Evolutionary conservation across 2,888 invertebrate genomes (phyloP), one percentile per base, ranked within the genome.

Genomic region (Ryuthela nishihirai): DNA sequence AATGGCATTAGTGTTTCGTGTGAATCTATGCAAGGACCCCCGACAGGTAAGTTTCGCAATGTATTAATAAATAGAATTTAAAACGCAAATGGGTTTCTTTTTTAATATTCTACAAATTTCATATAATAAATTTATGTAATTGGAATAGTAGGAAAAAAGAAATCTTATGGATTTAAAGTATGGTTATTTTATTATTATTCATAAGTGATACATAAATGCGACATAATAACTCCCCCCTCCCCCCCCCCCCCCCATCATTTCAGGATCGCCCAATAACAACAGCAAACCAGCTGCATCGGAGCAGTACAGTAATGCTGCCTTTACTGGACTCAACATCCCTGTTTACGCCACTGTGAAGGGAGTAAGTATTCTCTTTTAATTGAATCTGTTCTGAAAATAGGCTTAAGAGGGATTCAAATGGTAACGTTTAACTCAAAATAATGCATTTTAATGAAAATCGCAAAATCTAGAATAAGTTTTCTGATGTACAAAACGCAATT

Each of bases 311-410:
- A 47, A 53, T 40, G 29, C 41, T 40, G 44, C 48, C 12, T 54
- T 53, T 40, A 42, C 59, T 21, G 59, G 54, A 9, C 53, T 59
- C 63, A 73, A 72, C 63, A 74, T 94, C 68, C 95, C 94, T 49
- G 94, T 95, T 23, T 95, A 93, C 76, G 93, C 95, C 46, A 93
- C 93, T 43, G 90, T 95, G 35, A 94, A 94, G 80, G 95, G 91
- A 77, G 87, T 87, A 68, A 76, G 79, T 73, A 70, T 39, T n/a
- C 35, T 21, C 41, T 48, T 61, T 42, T 17, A 5, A 40, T 29
- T n/a, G n/a, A n/a, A n/a, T n/a, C n/a, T n/a, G n/a, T n/a, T n/a
- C n/a, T n/a, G n/a, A n/a, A n/a, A n/a, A n/a, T n/a, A n/a, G n/a
- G n/a, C n/a, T n/a, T n/a, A n/a, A n/a, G n/a, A n/a, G n/a, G n/a